phyloP scores from a whole-genome alignment of 2,888 invertebrate genomes.

The Pheosia gnoma region DNA sequence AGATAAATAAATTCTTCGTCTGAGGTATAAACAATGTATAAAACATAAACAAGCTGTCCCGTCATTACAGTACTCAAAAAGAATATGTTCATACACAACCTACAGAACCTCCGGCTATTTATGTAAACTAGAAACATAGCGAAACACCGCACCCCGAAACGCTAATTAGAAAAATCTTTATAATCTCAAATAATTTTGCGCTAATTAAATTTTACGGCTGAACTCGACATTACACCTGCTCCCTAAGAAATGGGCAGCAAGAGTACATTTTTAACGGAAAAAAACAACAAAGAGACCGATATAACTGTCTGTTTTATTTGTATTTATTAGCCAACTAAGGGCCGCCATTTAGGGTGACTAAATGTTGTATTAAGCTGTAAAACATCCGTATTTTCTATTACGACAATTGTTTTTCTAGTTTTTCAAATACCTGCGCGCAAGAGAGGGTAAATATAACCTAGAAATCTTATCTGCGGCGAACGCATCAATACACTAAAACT shows the following conservation, averaged over 20 bases:
- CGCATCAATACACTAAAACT: too few relatives aligned
- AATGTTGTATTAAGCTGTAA: conserved; percentile 29
- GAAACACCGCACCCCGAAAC: conserved; percentile 19
- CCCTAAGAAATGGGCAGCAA: conserved; percentile 40
- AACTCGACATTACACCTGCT: conserved; percentile 60
- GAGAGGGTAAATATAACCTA: too few relatives aligned
- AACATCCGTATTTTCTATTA: conserved; percentile 28
- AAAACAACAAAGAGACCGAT: conserved; percentile 34
- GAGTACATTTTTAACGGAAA: conserved; percentile 42
- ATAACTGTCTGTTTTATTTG: conserved; percentile 46
- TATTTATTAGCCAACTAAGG: conserved; percentile 37
- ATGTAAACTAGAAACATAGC: conserved; percentile 14
- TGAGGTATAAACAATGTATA: neutral
- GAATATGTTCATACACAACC: neutral
- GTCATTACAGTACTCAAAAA: neutral
- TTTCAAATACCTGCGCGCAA: too few relatives aligned
- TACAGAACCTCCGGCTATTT: conserved; percentile 5
- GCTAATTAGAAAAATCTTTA: conserved; percentile 72
- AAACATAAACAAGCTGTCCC: neutral
- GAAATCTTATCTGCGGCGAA: too few relatives aligned
- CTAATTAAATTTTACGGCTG: conserved; percentile 70
- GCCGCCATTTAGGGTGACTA: conserved; percentile 17
- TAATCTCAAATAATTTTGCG: conserved; percentile 69
- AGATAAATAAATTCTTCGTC: too few relatives aligned
- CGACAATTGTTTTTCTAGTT: neutral